Conservation (phyloP, 2,113 vertebrate species). For the Antechinus flavipes region DNA sequence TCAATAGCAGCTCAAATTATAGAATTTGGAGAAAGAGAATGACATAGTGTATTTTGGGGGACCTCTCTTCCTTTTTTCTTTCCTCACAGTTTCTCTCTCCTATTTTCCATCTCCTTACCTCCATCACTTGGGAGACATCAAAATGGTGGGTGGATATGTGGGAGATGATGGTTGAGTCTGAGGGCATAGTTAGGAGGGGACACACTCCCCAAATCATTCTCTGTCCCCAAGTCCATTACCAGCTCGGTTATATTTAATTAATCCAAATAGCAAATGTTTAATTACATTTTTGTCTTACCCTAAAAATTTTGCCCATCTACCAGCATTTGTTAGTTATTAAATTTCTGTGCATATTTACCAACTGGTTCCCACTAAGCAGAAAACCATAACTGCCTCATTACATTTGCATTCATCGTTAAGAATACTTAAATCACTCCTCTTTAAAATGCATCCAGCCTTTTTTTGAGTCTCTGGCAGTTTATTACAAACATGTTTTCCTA, state of each 20-base stretch:
- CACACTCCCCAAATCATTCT: neutral
- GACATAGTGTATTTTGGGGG: neutral
- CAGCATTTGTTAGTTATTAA: neutral
- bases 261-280: neutral
- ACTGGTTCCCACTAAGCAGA: conserved; percentile 15
- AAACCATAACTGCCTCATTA: neutral
- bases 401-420: conserved; percentile 32
- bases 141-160: neutral
- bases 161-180: neutral
- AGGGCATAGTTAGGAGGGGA: neutral
- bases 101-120: neutral
- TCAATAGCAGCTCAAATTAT: neutral
- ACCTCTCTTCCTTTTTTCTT: neutral
- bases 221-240: neutral
- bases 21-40: neutral
- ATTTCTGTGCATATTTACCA: neutral
- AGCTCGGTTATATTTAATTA: neutral
- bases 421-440: conserved; percentile 4
- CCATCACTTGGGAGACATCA: neutral
- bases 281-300: neutral
- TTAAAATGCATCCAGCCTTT: conserved; percentile 17
- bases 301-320: neutral
- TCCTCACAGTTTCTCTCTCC: neutral
- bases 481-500: conserved; percentile 50
- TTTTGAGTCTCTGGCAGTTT: conserved; percentile 64